Percentiles rank a stretch among this genome's conserved stretches.
Evolutionary conservation across 2,888 invertebrate genomes (phyloP).

Genomic region (Rhaphigaster nebulosa): DNA sequence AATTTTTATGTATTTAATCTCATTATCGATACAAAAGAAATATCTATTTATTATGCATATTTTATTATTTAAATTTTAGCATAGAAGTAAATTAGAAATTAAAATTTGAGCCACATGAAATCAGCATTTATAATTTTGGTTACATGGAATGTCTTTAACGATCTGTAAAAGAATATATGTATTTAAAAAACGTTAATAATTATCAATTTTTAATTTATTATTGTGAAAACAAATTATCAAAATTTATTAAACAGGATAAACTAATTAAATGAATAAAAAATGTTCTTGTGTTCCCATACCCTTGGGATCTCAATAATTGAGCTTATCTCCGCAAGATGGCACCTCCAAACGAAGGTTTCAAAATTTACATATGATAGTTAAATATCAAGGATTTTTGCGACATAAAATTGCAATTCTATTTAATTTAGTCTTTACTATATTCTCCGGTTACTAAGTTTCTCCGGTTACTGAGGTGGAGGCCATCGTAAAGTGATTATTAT

Average conservation of each 20-base stretch:
- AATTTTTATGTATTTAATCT: not conserved
- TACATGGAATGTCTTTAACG: not conserved
- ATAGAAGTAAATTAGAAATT: not conserved
- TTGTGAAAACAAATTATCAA: not conserved
- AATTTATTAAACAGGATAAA: not conserved
- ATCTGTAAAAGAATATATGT: not conserved
- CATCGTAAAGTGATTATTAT: not conserved
- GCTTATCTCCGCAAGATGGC: conserved; percentile 2
- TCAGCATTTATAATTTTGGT: not conserved
- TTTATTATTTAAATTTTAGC: not conserved
- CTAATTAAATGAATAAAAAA: not conserved
- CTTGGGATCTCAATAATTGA: not conserved
- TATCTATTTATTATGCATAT: too few relatives aligned
- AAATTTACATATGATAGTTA: conserved; percentile 33
- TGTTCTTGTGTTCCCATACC: not conserved
- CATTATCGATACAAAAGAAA: too few relatives aligned
- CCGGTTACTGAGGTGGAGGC: not conserved
- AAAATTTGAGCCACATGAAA: not conserved
- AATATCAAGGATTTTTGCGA: conserved; percentile 31
- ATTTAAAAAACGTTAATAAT: not conserved
- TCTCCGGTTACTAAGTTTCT: too few relatives aligned
- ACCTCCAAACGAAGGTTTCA: not conserved
- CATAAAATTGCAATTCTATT: conserved; percentile 6
- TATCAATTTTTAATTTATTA: not conserved
- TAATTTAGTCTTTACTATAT: not conserved